Percentiles rank a stretch among this genome's conserved stretches.
Evolutionary conservation across 1,140 invertebrate genomes (phyloP).

Genomic region (Mycetomoellerius zeteki): DNA sequence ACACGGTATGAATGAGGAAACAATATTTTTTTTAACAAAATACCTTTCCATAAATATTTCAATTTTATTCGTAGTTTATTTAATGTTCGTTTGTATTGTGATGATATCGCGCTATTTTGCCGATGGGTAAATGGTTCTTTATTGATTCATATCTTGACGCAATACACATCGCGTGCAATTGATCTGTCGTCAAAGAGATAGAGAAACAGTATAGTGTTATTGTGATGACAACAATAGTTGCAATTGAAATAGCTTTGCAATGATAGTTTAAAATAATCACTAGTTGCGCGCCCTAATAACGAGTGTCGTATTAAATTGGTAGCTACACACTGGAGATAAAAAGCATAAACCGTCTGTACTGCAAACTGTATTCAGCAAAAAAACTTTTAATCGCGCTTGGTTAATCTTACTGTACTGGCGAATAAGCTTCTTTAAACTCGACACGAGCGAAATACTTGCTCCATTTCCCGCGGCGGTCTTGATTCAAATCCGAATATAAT

Average conservation of each 20-base stretch:
- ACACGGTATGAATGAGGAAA: neutral
- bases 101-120: neutral
- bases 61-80: constrained; percentile 27
- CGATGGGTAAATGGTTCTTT: constrained; percentile 5
- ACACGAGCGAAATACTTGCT: neutral
- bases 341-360: constrained; percentile 13
- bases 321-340: neutral
- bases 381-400: constrained; percentile 42
- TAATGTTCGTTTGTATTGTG: neutral
- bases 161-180: constrained; percentile 1
- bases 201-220: neutral
- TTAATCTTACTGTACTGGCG: constrained; percentile 13
- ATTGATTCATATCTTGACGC: constrained; percentile 7
- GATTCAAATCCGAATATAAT: neutral
- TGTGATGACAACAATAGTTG: constrained; percentile 22
- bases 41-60: constrained; percentile 2
- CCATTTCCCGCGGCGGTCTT: neutral
- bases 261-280: constrained; percentile 61
- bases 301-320: constrained; percentile 32
- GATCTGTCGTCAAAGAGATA: constrained; percentile 1
- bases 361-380: constrained; percentile 34
- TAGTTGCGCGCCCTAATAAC: constrained; percentile 59
- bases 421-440: constrained; percentile 29
- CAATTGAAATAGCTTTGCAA: constrained; percentile 1
- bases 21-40: constrained; percentile 1